Conservation (phyloP, 1,140 invertebrate genomes). For the Bombus sylvicola region DNA sequence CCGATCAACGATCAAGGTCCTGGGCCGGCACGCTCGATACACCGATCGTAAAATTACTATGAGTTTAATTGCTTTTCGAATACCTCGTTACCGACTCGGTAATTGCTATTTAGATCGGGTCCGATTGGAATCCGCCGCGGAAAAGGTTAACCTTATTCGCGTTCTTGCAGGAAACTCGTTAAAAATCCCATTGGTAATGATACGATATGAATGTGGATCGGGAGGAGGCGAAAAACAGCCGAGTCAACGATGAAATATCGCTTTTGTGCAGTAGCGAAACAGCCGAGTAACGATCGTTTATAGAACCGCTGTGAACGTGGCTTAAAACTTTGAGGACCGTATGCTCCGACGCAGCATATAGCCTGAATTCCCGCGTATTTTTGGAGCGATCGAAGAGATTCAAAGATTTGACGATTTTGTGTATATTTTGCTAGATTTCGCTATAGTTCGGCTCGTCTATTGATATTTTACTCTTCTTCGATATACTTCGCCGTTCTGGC, state of each 20-base stretch:
- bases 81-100: not conserved
- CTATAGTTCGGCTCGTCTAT: not conserved
- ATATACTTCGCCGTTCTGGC: not conserved
- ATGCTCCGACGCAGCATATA: too few species aligned
- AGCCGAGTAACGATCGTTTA: not conserved
- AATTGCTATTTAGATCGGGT: conserved; percentile 15
- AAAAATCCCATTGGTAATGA: not conserved
- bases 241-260: conserved; percentile 15
- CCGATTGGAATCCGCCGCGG: not conserved
- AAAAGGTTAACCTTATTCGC: not conserved
- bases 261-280: not conserved
- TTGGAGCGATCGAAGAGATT: not conserved
- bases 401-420: not conserved
- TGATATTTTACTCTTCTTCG: not conserved
- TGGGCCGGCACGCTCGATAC: too few species aligned
- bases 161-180: not conserved
- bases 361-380: not conserved
- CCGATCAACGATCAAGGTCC: conserved; percentile 44
- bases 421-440: not conserved
- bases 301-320: not conserved
- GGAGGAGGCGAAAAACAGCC: not conserved
- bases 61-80: conserved; percentile 30
- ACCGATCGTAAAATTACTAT: conserved; percentile 15
- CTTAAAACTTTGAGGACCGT: not conserved
- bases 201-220: not conserved